Base-by-base conservation (phyloP, 92 coral and sea anemone genomes). In the Heliopora coerulea region DNA sequence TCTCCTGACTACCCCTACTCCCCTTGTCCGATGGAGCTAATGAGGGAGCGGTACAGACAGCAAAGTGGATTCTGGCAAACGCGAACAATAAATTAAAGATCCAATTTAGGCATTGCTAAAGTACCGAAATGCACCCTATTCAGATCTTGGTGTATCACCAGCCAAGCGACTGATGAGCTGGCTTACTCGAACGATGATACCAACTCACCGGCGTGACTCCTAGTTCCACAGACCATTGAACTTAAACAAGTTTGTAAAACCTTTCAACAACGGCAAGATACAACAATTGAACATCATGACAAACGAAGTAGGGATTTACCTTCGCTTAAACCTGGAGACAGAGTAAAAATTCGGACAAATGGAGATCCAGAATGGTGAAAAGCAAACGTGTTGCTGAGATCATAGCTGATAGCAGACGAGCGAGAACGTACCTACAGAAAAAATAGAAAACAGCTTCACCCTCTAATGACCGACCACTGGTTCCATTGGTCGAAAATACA, bases 11-110 rank as follows among this genome's bases (percentile, higher is more conserved):
- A 80, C 62, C 79, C 80, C 6, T 85, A 80, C 66, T 74, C 62
- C 79, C 80, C 6, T 85, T 74, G 54, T 80, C 80, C 11, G 74
- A 80, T 19, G 85, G 88, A 17, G 85, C 82, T 15, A 82, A 79
- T 28, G 85, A 80, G 37, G 66, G 69, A 26, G 75, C 79, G 2
- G 85, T 84, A 9, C 85, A 84, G 79, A 80, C 82, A 2, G 88
- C 88, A 12, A 74, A 74, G 64, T 19, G 72, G 13, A 74, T 84
- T 33, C 48, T 73, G 1, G 75, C 62, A 65, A 85, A 80, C 52
- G 72, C 88, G 72, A 25, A 34, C 84, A 73, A 10, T 75, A 78
- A 11, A 20, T 20, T 15, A 78, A 78, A 65, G 76, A 82, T 60
- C 78, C 72, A 49, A 66, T 76, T 76, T 74, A 70, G n/a, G n/a